Conservation (phyloP, 2,888 invertebrate genomes). For the Amblyteles armatorius region DNA sequence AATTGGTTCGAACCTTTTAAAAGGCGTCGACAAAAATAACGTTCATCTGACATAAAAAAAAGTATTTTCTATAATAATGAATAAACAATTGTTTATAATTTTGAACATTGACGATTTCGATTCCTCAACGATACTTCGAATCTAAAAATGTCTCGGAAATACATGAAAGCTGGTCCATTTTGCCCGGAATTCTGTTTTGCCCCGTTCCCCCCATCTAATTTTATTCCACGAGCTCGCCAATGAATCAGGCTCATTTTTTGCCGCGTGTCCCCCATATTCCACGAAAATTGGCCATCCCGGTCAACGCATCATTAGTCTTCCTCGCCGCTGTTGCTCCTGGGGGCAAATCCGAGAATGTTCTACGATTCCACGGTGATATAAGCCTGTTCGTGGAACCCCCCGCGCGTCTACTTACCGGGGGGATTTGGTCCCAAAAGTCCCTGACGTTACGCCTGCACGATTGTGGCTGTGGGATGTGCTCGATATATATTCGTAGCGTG, state of each 20-base stretch:
- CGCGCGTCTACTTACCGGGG: slow-evolving; percentile 44
- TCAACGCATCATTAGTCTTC: slow-evolving; percentile 51
- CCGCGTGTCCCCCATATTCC: background rate
- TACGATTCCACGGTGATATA: slow-evolving; percentile 30
- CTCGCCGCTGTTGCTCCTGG: slow-evolving; percentile 27
- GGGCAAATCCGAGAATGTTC: slow-evolving; percentile 38
- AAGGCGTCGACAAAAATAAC: too few relatives aligned
- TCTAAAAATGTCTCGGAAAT: background rate
- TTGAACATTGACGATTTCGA: background rate
- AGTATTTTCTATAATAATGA: background rate
- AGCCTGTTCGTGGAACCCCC: slow-evolving; percentile 45
- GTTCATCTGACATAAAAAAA: too few relatives aligned
- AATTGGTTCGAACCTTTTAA: too few relatives aligned
- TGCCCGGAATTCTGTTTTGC: too few relatives aligned
- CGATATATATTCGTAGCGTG: slow-evolving; percentile 17
- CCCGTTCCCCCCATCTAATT: background rate
- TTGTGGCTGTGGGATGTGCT: slow-evolving; percentile 19
- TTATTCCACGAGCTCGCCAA: background rate
- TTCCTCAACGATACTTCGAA: background rate
- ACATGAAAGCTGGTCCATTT: too few relatives aligned
- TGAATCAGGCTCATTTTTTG: slow-evolving; percentile 34
- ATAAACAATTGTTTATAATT: background rate
- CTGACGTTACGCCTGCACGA: slow-evolving; percentile 67
- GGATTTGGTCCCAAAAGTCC: slow-evolving; percentile 61
- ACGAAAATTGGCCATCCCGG: slow-evolving; percentile 49